Percentiles rank a stretch among this genome's conserved stretches.
Evolutionary conservation across 2,797 vertebrate species (phyloP).

Genomic region (Tamandua tetradactyla): DNA sequence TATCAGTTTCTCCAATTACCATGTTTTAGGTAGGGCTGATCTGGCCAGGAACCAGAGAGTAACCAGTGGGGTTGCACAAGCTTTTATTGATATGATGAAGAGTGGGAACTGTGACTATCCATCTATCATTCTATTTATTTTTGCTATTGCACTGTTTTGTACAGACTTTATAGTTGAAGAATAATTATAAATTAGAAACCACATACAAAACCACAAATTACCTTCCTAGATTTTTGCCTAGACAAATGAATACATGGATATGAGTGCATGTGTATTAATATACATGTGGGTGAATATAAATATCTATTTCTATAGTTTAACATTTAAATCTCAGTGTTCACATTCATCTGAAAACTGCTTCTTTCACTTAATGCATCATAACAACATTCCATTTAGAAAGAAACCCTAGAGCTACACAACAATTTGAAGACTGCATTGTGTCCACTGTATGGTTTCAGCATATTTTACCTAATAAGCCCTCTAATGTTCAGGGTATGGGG

Average conservation of each 20-base stretch:
- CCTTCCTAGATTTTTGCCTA: not conserved
- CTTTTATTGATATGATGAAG: not conserved
- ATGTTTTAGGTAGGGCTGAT: not conserved
- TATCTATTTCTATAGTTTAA: not conserved
- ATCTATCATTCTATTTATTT: not conserved
- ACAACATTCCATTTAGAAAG: not conserved
- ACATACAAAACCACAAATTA: not conserved
- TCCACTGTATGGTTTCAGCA: not conserved
- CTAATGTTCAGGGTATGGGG: not conserved
- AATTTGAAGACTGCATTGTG: not conserved
- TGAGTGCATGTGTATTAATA: not conserved
- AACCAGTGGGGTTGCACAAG: not conserved
- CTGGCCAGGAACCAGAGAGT: not conserved
- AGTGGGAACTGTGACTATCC: not conserved
- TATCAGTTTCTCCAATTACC: not conserved
- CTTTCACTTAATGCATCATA: not conserved
- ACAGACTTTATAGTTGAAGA: conserved; percentile 4
- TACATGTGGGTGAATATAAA: not conserved
- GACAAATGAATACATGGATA: not conserved
- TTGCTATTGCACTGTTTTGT: not conserved
- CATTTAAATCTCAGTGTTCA: not conserved
- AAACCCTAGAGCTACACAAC: not conserved
- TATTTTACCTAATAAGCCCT: not conserved
- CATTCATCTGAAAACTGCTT: not conserved
- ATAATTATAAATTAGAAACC: not conserved